These are phyloP conservation scores for Eupithecia vulgata DNA, from an alignment of 2,888 invertebrate species.

Conservation along the genomic window DNA sequence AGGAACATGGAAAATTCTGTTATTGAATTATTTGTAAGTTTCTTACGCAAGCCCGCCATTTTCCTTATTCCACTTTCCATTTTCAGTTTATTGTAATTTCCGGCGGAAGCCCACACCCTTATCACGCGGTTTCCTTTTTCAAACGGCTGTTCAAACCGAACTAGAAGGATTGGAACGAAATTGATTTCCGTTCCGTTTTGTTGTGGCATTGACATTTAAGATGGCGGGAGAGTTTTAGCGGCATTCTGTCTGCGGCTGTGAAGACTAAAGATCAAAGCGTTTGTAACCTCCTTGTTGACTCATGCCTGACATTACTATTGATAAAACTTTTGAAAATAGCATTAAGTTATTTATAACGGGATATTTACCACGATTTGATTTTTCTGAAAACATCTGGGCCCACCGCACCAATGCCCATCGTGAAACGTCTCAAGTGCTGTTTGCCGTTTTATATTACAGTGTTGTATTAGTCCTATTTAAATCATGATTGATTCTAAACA, in stretches of 20 bases:
- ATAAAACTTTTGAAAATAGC: too few species aligned
- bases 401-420: too few species aligned
- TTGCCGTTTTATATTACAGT: too few species aligned
- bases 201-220: background rate
- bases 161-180: conserved; percentile 10
- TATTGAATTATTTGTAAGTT: background rate
- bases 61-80: background rate
- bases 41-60: background rate
- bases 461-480: too few species aligned
- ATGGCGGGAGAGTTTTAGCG: background rate
- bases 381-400: too few species aligned
- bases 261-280: conserved; percentile 1
- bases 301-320: background rate
- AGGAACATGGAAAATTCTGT: background rate
- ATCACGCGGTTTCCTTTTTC: conserved; percentile 12
- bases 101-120: conserved; percentile 9
- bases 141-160: conserved; percentile 8
- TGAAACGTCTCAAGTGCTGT: too few species aligned
- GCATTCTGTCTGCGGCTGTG: background rate
- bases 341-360: too few species aligned
- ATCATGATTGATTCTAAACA: too few species aligned
- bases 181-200: conserved; percentile 7
- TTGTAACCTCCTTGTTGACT: background rate
- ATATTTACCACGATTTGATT: too few species aligned
- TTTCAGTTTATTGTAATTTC: conserved; percentile 5